Percentiles rank a stretch among this genome's conserved stretches.
Evolutionary conservation across 2,113 vertebrate species (phyloP).

Genomic region (Stomatorhinus ivindoensis): DNA sequence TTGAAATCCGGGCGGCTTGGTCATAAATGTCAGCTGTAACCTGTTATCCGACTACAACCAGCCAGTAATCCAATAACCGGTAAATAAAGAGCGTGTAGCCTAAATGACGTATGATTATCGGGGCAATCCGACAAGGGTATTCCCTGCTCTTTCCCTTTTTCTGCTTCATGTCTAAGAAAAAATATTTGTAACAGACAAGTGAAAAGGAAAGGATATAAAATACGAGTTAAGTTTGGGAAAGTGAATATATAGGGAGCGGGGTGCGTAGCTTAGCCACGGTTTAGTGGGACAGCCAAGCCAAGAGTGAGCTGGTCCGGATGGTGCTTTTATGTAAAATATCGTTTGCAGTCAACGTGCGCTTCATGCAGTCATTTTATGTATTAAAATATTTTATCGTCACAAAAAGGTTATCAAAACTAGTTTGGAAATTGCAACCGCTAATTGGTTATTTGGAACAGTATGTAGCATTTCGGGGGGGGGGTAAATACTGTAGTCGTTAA

Average conservation of each 20-base stretch:
- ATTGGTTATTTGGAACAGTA: background rate
- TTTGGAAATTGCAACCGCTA: background rate
- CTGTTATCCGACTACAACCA: background rate
- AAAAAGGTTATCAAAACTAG: background rate
- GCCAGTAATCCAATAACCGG: background rate
- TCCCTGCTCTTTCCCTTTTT: background rate
- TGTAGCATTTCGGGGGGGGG: background rate
- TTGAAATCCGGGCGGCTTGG: background rate
- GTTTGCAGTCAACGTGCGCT: background rate
- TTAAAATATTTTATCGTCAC: background rate
- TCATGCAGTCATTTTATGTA: background rate
- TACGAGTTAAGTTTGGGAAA: too few species aligned
- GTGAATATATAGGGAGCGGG: too few species aligned
- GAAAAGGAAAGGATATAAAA: too few species aligned
- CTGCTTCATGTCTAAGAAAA: background rate
- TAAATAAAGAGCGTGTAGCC: background rate
- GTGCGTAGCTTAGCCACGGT: background rate
- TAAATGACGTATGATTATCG: background rate
- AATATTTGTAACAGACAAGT: background rate
- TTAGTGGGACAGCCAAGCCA: background rate
- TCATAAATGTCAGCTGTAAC: background rate
- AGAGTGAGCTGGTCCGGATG: background rate
- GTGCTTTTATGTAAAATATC: background rate
- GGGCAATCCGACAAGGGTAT: background rate
- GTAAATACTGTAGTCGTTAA: background rate